Evolutionary conservation across 2,888 invertebrate species (phyloP), one percentile per base, ranked within the genome.

Genomic region (Gnatocerus cornutus): DNA sequence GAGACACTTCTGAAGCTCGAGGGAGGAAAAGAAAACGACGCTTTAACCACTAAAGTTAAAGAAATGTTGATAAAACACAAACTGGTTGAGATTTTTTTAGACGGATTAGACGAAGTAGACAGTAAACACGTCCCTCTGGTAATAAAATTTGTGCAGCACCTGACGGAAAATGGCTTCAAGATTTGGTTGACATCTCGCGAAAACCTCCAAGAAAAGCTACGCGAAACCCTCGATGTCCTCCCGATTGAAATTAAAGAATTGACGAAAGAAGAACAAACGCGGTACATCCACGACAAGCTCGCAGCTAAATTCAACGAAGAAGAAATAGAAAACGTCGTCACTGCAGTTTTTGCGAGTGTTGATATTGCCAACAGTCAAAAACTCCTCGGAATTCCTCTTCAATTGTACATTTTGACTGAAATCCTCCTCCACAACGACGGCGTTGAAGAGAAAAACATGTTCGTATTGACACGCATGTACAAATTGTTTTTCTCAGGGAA

Each of bases 111-210:
- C 21, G 48, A 48, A 21, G n/a, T 48, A 7, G 48, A 48, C 27
- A 21, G 48, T 21, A n/a, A 7, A 6, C 39, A 39, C 9, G 8
- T 39, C 3, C 8, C 5, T 39, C 39, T 39, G 6, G n/a, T 9
- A 3, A n/a, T 39, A 3, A 39, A 48, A 12, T 29, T 92, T 77
- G 71, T 88, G 91, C 52, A 89, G 87, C 81, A 89, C 91, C 74
- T 93, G 94, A 50, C 94, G 86, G 33, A 90, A 91, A 73, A 90
- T 90, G 10, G 48, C 3, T 2, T 16, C 16, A 7, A 21, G 3
- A 14, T 48, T 3, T 48, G 48, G 48, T 4, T 48, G 7, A 5
- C 48, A 21, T 21, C 21, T 3, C 6, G 48, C 2, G n/a, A 48
- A 21, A 48, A 48, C 10, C 8, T 48, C 9, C 16, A n/a, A 3